Conservation (phyloP, 2,113 vertebrate species). For the Loxodonta africana region DNA sequence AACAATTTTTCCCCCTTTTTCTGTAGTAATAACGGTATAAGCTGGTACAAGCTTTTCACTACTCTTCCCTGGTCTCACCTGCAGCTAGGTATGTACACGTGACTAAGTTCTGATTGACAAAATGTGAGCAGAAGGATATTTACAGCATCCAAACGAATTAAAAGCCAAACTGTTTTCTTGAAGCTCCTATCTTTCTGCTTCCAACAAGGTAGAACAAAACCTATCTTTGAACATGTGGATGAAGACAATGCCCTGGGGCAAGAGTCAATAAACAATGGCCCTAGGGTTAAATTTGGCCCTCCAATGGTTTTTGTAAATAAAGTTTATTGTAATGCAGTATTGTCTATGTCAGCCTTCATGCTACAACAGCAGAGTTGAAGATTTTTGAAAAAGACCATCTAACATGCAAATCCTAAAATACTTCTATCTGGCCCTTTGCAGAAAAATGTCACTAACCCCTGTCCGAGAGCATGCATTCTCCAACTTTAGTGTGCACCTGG, state of each 20-base stretch:
- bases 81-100: neutral
- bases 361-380: neutral
- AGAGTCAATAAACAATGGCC: too few species aligned
- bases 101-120: neutral
- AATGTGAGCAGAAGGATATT: neutral
- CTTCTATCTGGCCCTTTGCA: neutral
- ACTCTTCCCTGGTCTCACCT: neutral
- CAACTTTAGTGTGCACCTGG: neutral
- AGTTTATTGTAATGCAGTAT: neutral
- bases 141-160: neutral
- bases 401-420: neutral
- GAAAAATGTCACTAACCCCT: neutral
- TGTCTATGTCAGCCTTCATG: neutral
- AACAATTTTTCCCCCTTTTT: neutral
- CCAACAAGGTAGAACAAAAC: neutral
- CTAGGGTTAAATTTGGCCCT: neutral
- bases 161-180: neutral
- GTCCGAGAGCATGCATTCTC: neutral
- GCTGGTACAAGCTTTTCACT: neutral
- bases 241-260: neutral
- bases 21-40: neutral
- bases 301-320: neutral
- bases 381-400: neutral
- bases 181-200: neutral
- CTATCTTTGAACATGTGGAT: neutral